Percentiles rank a stretch among this genome's conserved stretches.
phyloP scores from a whole-genome alignment of 2,113 vertebrate species.

The Microtus ochrogaster region DNA sequence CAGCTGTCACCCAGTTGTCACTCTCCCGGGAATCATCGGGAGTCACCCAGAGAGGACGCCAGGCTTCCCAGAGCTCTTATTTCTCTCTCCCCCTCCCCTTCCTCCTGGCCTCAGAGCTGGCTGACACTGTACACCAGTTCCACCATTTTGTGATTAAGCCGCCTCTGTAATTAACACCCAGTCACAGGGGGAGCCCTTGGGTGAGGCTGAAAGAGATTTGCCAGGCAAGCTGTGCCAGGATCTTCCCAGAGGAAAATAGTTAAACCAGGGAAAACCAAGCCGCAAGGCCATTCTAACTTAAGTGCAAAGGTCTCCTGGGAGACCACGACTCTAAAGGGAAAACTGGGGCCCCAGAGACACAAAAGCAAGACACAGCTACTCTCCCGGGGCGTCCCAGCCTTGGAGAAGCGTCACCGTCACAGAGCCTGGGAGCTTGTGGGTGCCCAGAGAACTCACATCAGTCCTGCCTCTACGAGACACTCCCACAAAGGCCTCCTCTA shows the following conservation, averaged over 20 bases:
- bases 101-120: background rate
- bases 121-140: fast-evolving
- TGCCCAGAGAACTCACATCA: fast-evolving
- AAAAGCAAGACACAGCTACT: too few relatives aligned
- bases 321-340: background rate
- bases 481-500: background rate
- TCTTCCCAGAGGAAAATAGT: background rate
- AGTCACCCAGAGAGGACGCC: background rate
- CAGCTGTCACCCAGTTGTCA: background rate
- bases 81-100: background rate
- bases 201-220: background rate
- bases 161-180: background rate
- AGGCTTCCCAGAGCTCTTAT: background rate
- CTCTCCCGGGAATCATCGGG: background rate
- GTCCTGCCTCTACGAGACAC: background rate
- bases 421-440: background rate
- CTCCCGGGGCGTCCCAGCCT: background rate
- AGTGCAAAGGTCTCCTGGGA: background rate
- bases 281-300: background rate
- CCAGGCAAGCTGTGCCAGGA: background rate
- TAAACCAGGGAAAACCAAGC: background rate
- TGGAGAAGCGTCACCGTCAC: too few relatives aligned
- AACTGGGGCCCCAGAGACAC: background rate
- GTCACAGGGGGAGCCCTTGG: background rate
- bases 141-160: background rate